Base-by-base conservation (phyloP, 2,797 vertebrate species). In the Urophycis tenuis region DNA sequence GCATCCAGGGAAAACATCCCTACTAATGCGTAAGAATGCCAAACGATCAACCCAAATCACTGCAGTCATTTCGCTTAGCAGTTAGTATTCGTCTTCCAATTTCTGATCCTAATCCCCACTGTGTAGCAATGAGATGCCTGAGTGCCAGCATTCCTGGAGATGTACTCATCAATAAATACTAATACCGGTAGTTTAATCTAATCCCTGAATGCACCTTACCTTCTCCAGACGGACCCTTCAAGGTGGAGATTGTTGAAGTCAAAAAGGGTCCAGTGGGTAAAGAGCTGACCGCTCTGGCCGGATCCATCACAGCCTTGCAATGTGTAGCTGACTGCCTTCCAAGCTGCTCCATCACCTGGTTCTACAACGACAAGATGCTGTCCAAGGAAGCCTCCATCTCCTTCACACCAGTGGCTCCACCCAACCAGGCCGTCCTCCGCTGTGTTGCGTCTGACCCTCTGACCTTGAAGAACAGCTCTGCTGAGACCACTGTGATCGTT, bases 241-340 rank as follows among this genome's bases (percentile, higher is more conserved):
- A 70, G 17, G 67, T 70, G 15, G 1, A 30, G 25, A 70, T 70
- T 1, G 25, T 30, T 32, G 67, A 30, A 12, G 30, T 17, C 17
- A 31, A 15, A 11, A 32, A 70, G 67, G 67, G 67, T 32, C 29
- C 67, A 70, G 67, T 70, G 3, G 67, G 25, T 31, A 30, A 32
- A 7, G 67, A 70, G 67, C 25, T 70, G 30, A 30, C 30, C 3
- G 25, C 30, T 12, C 30, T 15, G 25, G 25, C 67, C 32, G 67
- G 67, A 31, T 30, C 67, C 67, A 32, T 5, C 29, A 32, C 30
- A 30, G 25, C 67, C 67, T 17, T 70, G 67, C 25, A 31, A 1
- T 87, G 85, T 53, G 10, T 5, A 0, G 34, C 83, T 0, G 19
- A 78, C 25, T 87, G 86, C 75, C 79, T 77, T 45, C 86, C 86